A percentile compares a stretch with the other conserved stretches of the same genome.
phyloP scores from a whole-genome alignment of 2,797 vertebrate genomes.

The Brachyrhaphis roseni region DNA sequence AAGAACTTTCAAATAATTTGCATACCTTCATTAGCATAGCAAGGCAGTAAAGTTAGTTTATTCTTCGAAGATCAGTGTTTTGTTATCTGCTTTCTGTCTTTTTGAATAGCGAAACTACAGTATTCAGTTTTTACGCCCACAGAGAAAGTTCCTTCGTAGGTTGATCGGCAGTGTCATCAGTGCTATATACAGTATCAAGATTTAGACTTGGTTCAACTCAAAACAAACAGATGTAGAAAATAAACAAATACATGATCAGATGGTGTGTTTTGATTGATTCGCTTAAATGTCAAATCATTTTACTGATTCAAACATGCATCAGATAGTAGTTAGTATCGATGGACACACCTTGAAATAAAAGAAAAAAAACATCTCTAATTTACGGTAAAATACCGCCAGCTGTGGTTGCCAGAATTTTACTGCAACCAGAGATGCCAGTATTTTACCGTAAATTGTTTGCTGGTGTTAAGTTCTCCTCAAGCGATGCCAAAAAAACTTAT shows the following conservation, averaged over 20 bases:
- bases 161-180: background rate
- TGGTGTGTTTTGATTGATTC: background rate
- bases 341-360: too few relatives aligned
- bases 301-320: background rate
- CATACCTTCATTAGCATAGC: background rate
- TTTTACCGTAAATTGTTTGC: too few relatives aligned
- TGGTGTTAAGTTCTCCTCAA: background rate
- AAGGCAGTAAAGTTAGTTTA: background rate
- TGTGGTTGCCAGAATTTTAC: too few relatives aligned
- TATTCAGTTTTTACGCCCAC: background rate
- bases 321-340: background rate
- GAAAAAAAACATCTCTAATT: too few relatives aligned
- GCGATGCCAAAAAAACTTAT: background rate
- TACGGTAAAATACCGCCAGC: too few relatives aligned
- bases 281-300: background rate
- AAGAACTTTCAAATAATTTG: constrained; percentile 6
- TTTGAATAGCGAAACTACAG: background rate
- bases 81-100: background rate
- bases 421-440: too few relatives aligned
- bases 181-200: background rate
- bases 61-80: background rate
- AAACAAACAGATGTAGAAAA: background rate
- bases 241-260: background rate
- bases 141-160: background rate
- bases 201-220: background rate